phyloP scores from a whole-genome alignment of 2,797 vertebrate genomes.

The Rhinophrynus dorsalis region DNA sequence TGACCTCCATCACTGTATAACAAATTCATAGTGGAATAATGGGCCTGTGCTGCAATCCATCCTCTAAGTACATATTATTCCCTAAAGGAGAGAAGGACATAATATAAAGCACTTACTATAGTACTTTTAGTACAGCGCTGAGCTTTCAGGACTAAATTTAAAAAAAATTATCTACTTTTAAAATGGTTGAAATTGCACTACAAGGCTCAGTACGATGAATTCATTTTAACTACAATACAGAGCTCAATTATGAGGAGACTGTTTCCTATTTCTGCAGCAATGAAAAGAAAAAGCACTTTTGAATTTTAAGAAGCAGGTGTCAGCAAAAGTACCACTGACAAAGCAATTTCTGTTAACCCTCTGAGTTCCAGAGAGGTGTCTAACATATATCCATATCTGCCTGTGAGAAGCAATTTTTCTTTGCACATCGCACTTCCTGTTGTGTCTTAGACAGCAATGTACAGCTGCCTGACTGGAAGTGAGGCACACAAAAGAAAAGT shows the following conservation, averaged over 20 bases:
- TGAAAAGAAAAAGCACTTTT: background rate
- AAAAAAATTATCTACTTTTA: constrained; percentile 36
- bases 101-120: background rate
- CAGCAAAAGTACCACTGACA: background rate
- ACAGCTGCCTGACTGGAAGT: too few species aligned
- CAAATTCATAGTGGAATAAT: constrained; percentile 14
- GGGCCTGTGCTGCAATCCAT: background rate
- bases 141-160: constrained; percentile 25
- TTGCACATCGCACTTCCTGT: too few species aligned
- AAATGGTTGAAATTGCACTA: constrained; percentile 1
- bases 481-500: too few species aligned
- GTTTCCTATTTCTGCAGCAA: constrained; percentile 1
- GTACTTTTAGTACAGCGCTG: constrained; percentile 9
- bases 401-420: too few species aligned
- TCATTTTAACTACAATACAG: constrained; percentile 12
- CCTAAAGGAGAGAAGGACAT: background rate
- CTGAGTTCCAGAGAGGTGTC: too few species aligned
- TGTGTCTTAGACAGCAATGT: too few species aligned
- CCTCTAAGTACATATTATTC: constrained; percentile 15
- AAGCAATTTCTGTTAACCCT: too few species aligned
- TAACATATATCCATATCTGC: too few species aligned
- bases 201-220: constrained; percentile 21
- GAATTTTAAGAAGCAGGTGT: background rate
- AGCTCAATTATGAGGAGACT: constrained; percentile 34
- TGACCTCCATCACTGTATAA: background rate